phyloP scores from a whole-genome alignment of 2,888 invertebrate species.

The Synanthedon vespiformis region DNA sequence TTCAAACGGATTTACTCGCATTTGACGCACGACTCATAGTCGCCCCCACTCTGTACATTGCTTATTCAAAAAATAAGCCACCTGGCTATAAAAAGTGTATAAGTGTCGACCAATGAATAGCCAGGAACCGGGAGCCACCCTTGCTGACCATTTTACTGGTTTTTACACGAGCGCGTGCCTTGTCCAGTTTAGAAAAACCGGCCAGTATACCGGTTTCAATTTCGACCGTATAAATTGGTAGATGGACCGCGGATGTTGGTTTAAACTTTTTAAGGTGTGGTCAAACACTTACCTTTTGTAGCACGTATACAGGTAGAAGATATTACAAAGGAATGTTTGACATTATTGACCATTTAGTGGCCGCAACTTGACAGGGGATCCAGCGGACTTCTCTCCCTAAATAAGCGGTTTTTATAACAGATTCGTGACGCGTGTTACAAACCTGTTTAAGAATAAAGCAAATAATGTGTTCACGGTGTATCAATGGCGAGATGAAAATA shows the following conservation, averaged over 20 bases:
- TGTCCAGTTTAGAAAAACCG: constrained; percentile 23
- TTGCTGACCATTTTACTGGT: constrained; percentile 63
- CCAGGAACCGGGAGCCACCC: constrained; percentile 15
- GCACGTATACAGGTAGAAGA: constrained; percentile 45
- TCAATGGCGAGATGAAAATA: constrained; percentile 33
- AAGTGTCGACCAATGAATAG: constrained; percentile 28
- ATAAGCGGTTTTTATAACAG: constrained; percentile 27
- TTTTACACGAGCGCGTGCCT: constrained; percentile 35
- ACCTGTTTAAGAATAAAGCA: constrained; percentile 39
- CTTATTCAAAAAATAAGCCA: constrained; percentile 16
- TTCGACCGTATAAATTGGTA: constrained; percentile 40
- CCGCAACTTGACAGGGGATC: constrained; percentile 36
- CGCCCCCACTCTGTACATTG: constrained; percentile 11
- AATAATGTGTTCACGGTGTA: constrained; percentile 25
- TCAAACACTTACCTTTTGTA: constrained; percentile 49
- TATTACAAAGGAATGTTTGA: constrained; percentile 43
- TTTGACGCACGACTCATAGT: constrained; percentile 23
- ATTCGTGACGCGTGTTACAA: constrained; percentile 41
- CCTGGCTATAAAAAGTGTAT: constrained; percentile 29
- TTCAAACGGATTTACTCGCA: constrained; percentile 46
- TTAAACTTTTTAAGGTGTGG: constrained; percentile 24
- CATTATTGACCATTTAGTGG: constrained; percentile 61
- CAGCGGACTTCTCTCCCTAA: constrained; percentile 56
- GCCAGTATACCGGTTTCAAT: constrained; percentile 20
- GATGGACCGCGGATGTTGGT: constrained; percentile 63